Evolutionary conservation across 2,888 invertebrate genomes (phyloP), one percentile per base, ranked within the genome.

Genomic region (Glaucopsyche alexis): DNA sequence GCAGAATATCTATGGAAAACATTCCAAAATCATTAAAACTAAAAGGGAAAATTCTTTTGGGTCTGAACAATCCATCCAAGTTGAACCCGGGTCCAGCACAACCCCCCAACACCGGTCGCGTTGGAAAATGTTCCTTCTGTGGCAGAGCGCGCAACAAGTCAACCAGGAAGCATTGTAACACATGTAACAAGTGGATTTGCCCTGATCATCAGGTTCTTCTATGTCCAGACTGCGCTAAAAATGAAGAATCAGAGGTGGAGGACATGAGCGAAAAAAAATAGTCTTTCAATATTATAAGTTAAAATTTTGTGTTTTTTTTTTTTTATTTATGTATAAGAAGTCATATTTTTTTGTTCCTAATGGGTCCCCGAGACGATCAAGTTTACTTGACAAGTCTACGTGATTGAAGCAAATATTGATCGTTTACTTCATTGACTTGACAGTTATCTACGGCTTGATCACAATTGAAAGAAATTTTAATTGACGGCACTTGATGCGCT

Each of bases 111-210:
- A 50, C 50, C 42, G 14, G 71, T 47, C 42, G 64, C 14, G 64
- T 71, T 45, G 64, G 64, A 64, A 40, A 13, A 16, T 71, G 71
- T 64, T 42, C 14, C 64, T 60, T 64, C 64, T 71, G 71, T 45
- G 64, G 60, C 42, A 71, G 71, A 71, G 16, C 64, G 42, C 71
- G 64, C 45, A 60, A 64, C 47, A 45, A 71, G 29, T 45, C 42
- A 55, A 71, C 71, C 19, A 60, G 71, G 40, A 64, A 71, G 47
- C 42, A 47, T 19, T 71, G 71, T 45, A 7, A 19, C 71, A 60
- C 45, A 16, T 71, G 71, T 60, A 71, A 47, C 42, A 71, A 16
- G 29, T 45, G 45, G 42, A 71, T 71, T 71, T 71, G 64, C 7
- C 16, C 19, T 47, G 13, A 71, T n/a, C 60, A 71, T 60, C 64